These are phyloP conservation scores for Amphiura filiformis DNA, from an alignment of 35 echinoderm and acorn worm species.

Conservation along the genomic window DNA sequence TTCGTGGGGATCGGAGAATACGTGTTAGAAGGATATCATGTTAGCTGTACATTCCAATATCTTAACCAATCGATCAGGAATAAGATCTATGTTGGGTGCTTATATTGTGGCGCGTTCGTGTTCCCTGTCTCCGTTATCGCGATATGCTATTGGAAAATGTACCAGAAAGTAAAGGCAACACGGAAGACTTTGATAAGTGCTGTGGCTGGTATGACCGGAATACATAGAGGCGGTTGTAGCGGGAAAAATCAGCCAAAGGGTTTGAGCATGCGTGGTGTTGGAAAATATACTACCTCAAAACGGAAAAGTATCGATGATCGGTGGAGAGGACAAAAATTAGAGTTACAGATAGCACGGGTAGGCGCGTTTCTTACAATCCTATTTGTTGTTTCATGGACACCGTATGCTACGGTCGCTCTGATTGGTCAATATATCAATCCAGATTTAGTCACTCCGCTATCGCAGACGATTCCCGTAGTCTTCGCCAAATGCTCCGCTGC, in stretches of 20 bases:
- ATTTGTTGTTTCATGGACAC: not conserved
- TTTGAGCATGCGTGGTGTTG: too few species aligned
- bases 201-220: not conserved
- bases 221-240: too few species aligned
- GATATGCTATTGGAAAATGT: not conserved
- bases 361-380: not conserved
- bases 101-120: not conserved
- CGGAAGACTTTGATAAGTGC: not conserved
- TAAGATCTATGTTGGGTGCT: not conserved
- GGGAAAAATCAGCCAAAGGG: too few species aligned
- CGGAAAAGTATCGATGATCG: not conserved
- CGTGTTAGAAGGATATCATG: not conserved
- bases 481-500: not conserved
- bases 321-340: not conserved
- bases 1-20: not conserved
- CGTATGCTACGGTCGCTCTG: not conserved
- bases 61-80: not conserved
- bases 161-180: not conserved
- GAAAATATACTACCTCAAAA: too few species aligned
- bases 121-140: not conserved
- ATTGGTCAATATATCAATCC: not conserved
- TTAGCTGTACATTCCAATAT: not conserved
- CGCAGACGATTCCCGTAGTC: not conserved
- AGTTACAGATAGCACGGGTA: not conserved
- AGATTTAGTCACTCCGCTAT: not conserved